Conservation (phyloP, 2,888 invertebrate species). For the Ptycholaimellus sp. region DNA sequence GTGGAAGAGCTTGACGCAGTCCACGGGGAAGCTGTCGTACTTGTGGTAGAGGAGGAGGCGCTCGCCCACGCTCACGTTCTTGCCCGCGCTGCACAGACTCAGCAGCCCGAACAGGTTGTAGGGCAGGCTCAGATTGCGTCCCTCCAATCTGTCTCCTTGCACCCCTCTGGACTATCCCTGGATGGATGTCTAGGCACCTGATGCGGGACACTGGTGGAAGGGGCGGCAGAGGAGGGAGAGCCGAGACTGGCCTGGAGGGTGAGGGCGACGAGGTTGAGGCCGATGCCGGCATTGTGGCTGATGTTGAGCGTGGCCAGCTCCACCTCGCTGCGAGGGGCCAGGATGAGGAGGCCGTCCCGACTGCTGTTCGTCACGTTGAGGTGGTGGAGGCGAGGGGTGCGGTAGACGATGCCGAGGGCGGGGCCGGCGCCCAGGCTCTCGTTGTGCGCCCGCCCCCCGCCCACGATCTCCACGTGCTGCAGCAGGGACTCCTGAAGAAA, state of each 20-base stretch:
- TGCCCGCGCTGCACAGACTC: conserved; percentile 81
- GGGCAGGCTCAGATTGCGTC: conserved; percentile 12
- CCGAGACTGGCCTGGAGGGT: no score
- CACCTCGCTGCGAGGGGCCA: conserved; percentile 15
- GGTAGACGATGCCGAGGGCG: conserved; percentile 64
- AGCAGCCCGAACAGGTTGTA: conserved; percentile 60
- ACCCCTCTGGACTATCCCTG: no score
- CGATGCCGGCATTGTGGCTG: conserved; percentile 55
- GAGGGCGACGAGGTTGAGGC: conserved; percentile 61
- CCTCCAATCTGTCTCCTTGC: no score
- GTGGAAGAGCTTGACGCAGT: conserved; percentile 86
- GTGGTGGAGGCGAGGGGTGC: conserved; percentile 53
- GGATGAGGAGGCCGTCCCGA: conserved; percentile 53
- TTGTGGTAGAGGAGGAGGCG: conserved; percentile 59
- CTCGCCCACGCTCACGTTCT: conserved; percentile 66
- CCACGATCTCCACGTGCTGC: conserved; percentile 48
- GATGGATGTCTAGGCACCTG: no score
- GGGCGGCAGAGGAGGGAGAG: no score
- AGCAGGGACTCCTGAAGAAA: conserved; percentile 42
- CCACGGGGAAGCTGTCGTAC: conserved; percentile 79
- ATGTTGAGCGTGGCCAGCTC: conserved; percentile 19
- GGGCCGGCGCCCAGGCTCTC: conserved; percentile 49
- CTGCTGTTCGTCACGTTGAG: conserved; percentile 49
- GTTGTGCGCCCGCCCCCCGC: conserved; percentile 81
- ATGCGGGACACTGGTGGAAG: no score